Percentiles rank a stretch among this genome's conserved stretches.
Conservation (phyloP, 2,113 vertebrate species). For the Taxidea taxus region DNA sequence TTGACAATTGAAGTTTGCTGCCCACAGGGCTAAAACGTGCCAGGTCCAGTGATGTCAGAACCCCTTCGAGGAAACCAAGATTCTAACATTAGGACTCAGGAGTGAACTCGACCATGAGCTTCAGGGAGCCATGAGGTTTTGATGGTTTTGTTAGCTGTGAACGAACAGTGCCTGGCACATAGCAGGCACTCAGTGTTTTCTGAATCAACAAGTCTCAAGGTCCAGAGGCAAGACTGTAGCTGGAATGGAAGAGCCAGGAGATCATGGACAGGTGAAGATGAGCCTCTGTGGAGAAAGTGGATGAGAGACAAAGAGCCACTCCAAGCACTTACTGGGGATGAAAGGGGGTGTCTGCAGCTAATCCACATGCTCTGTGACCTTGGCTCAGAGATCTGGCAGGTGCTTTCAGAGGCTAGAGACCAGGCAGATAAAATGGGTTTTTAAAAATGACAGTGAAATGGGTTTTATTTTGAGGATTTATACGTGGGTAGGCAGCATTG, state of each 20-base stretch:
- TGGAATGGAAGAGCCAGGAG: background rate
- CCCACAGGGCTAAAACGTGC: background rate
- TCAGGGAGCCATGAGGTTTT: background rate
- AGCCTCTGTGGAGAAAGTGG: background rate
- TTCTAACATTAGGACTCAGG: background rate
- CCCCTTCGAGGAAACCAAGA: background rate
- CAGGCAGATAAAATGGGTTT: background rate
- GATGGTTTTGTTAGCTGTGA: background rate
- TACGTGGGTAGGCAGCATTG: background rate
- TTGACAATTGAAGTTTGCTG: background rate
- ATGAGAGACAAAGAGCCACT: background rate
- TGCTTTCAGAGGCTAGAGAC: background rate
- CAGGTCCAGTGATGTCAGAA: background rate
- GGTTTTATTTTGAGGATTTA: slow-evolving; percentile 21
- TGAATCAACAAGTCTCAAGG: background rate
- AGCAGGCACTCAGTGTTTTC: background rate
- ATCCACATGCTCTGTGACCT: background rate
- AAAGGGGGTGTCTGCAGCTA: background rate
- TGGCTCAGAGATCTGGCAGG: background rate
- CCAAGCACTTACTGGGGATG: background rate
- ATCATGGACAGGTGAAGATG: background rate
- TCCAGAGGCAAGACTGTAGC: background rate
- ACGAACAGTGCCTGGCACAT: background rate
- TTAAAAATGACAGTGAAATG: background rate
- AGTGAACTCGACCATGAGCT: background rate